These are phyloP conservation scores for Netelia fuscicornis DNA, from an alignment of 2,888 invertebrate genomes.

Conservation along the genomic window DNA sequence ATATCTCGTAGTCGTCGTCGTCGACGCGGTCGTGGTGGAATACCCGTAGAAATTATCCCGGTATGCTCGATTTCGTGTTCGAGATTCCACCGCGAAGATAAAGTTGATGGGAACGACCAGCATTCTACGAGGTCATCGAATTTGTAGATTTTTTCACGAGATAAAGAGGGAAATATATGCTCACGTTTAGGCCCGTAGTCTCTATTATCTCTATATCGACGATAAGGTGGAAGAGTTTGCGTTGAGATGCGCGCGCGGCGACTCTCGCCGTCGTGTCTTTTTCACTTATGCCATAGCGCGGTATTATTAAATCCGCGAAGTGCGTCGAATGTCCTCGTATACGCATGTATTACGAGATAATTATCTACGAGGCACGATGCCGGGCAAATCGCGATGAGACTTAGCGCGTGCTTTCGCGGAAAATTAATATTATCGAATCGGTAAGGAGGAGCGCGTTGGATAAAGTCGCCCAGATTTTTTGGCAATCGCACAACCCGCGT, in stretches of 20 bases:
- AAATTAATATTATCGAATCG: conserved; percentile 34
- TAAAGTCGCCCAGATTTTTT: no score
- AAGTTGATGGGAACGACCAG: conserved; percentile 62
- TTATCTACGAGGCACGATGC: conserved; percentile 37
- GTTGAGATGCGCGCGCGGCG: conserved; percentile 17
- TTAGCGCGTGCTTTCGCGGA: conserved; percentile 14
- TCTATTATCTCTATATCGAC: conserved; percentile 22
- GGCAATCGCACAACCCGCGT: no score
- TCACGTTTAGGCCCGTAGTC: conserved; percentile 43
- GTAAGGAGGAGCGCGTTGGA: no score
- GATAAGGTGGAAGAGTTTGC: conserved; percentile 44
- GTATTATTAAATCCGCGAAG: background rate
- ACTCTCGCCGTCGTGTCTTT: conserved; percentile 1
- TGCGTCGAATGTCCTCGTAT: conserved; percentile 7
- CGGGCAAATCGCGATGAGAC: conserved; percentile 36
- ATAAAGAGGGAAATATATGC: conserved; percentile 58
- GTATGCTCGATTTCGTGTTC: conserved; percentile 69
- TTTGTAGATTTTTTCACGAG: conserved; percentile 66
- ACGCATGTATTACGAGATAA: conserved; percentile 57
- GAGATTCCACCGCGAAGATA: conserved; percentile 66
- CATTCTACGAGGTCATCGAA: conserved; percentile 69
- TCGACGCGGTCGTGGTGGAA: conserved; percentile 44
- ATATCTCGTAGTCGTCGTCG: conserved; percentile 31
- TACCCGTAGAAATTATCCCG: conserved; percentile 65
- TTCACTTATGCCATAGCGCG: conserved; percentile 11